Evolutionary conservation across 2,113 vertebrate species (phyloP).

Genomic region (Syngnathus floridae): DNA sequence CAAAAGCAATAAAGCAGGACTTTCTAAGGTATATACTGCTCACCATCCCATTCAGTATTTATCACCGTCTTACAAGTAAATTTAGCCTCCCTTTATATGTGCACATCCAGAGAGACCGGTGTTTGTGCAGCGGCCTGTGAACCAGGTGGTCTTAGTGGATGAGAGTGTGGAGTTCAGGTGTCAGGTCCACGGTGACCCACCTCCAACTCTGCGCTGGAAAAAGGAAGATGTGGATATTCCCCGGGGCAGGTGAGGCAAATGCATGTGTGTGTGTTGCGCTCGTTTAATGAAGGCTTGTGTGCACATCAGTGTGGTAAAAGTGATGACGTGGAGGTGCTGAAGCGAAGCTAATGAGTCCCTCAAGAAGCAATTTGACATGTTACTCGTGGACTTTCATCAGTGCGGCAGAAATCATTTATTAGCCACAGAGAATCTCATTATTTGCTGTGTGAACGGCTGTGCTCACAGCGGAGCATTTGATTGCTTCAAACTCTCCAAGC

Average conservation of each 20-base stretch:
- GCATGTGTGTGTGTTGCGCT: constrained; percentile 7
- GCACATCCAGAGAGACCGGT: constrained; percentile 80
- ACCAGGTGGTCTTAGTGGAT: constrained; percentile 90
- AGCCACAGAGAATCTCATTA: constrained; percentile 24
- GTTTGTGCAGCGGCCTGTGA: constrained; percentile 87
- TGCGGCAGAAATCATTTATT: constrained; percentile 20
- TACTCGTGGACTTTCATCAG: constrained; percentile 25
- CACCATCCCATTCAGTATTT: constrained; percentile 8
- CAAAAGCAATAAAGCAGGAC: constrained; percentile 13
- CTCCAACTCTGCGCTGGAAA: constrained; percentile 85
- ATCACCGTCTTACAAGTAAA: constrained; percentile 20
- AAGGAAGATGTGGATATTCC: constrained; percentile 87
- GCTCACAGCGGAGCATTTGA: constrained; percentile 16
- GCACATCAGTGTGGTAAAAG: background rate
- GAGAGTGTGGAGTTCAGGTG: constrained; percentile 88
- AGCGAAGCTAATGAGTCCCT: constrained; percentile 25
- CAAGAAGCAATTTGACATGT: constrained; percentile 14
- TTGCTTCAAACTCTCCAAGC: constrained; percentile 25
- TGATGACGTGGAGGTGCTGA: constrained; percentile 15
- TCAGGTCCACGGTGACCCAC: constrained; percentile 89
- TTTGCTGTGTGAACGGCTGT: constrained; percentile 19
- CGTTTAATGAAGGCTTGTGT: constrained; percentile 1
- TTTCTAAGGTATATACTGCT: background rate
- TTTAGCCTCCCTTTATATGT: constrained; percentile 19
- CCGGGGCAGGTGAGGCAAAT: constrained; percentile 78